Percentiles rank a stretch among this genome's conserved stretches.
Evolutionary conservation across 2,888 invertebrate species (phyloP).

Genomic region (Rhagophthalmus giganteus): DNA sequence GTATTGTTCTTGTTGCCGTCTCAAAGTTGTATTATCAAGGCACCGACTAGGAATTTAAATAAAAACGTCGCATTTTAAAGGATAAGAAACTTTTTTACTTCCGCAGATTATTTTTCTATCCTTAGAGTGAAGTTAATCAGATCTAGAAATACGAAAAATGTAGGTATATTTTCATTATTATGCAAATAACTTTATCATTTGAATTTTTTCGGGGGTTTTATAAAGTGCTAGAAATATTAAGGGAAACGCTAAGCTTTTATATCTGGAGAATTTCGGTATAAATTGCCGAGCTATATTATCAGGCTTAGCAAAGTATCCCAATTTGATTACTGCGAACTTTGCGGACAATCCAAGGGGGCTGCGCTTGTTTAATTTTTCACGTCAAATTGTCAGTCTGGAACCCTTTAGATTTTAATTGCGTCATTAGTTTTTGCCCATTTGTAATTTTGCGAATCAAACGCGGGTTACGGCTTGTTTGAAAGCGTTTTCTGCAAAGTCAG

Average conservation of each 20-base stretch:
- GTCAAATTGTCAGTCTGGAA: slow-evolving; percentile 24
- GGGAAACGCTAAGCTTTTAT: slow-evolving; percentile 27
- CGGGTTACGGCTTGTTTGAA: slow-evolving; percentile 8
- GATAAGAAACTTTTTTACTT: neutral
- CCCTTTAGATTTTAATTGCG: slow-evolving; percentile 29
- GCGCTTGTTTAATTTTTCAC: slow-evolving; percentile 32
- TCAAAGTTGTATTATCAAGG: too few relatives aligned
- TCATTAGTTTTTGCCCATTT: slow-evolving; percentile 29
- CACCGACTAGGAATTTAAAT: neutral
- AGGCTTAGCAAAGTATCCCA: slow-evolving; percentile 24
- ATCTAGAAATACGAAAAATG: slow-evolving; percentile 12
- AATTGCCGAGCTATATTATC: slow-evolving; percentile 30
- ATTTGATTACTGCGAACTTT: slow-evolving; percentile 31
- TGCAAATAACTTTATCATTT: slow-evolving; percentile 24
- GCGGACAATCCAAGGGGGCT: slow-evolving; percentile 12
- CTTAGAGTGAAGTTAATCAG: slow-evolving; percentile 13
- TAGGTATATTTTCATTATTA: slow-evolving; percentile 25
- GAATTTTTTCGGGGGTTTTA: slow-evolving; percentile 19
- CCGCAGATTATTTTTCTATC: neutral
- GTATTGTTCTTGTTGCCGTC: neutral
- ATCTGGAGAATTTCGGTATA: slow-evolving; percentile 29
- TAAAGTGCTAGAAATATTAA: slow-evolving; percentile 26
- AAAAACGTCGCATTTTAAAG: neutral
- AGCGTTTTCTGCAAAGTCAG: slow-evolving; percentile 11
- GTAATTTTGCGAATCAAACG: slow-evolving; percentile 25